Conservation (phyloP, 2,113 vertebrate genomes). For the Equus quagga region DNA sequence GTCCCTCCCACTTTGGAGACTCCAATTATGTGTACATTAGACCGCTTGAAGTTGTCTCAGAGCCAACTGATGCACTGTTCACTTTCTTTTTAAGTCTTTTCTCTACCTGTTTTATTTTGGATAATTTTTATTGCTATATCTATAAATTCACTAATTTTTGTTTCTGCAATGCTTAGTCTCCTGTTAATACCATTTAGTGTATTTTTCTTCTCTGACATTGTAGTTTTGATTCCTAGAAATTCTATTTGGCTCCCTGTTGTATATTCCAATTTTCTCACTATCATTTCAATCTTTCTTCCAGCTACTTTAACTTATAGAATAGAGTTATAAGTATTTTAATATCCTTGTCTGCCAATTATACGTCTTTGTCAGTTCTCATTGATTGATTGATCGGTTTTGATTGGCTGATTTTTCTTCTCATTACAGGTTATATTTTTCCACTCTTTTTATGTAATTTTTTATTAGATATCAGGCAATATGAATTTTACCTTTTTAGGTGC, state of each 20-base stretch:
- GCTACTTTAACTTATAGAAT: not conserved
- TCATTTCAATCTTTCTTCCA: not conserved
- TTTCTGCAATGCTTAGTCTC: not conserved
- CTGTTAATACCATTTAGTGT: not conserved
- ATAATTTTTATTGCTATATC: not conserved
- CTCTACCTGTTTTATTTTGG: not conserved
- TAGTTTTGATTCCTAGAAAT: not conserved
- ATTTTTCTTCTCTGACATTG: not conserved
- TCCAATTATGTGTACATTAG: not conserved
- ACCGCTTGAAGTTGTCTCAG: not conserved
- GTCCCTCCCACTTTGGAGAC: not conserved
- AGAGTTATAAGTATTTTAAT: not conserved
- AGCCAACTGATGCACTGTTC: not conserved
- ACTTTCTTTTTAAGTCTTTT: not conserved
- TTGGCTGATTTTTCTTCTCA: not conserved
- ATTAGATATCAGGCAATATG: not conserved
- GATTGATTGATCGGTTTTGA: not conserved
- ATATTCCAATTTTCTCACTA: not conserved
- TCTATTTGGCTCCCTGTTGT: not conserved
- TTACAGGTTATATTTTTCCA: not conserved
- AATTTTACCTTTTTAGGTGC: not conserved
- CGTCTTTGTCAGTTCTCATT: not conserved
- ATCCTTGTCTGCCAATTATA: not conserved
- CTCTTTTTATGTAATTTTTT: not conserved
- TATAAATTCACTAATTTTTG: not conserved